phyloP scores from a whole-genome alignment of 2,113 vertebrate species.

The Tauraco erythrolophus region DNA sequence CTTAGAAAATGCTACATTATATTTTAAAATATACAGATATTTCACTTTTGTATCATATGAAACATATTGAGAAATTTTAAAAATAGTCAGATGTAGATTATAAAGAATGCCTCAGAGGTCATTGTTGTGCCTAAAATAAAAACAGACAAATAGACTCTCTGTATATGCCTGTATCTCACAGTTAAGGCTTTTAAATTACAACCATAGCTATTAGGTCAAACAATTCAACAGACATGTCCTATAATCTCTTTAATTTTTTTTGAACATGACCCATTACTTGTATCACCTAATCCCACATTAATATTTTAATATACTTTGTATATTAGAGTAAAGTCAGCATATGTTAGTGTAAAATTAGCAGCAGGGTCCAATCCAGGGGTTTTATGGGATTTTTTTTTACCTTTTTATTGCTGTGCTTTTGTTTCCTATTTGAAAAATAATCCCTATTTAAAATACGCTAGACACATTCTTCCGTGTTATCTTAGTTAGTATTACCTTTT shows the following conservation, averaged over 20 bases:
- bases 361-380: neutral
- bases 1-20: neutral
- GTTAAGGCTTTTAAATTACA: neutral
- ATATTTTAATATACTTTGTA: slow-evolving; percentile 63
- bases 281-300: slow-evolving; percentile 41
- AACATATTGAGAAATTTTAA: neutral
- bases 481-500: neutral
- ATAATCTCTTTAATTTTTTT: slow-evolving; percentile 46
- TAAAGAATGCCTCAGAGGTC: neutral
- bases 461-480: neutral
- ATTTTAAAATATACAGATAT: neutral
- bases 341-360: slow-evolving; percentile 2
- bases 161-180: neutral
- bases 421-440: slow-evolving; percentile 26
- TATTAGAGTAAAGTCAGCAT: slow-evolving; percentile 33
- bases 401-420: neutral
- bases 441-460: neutral
- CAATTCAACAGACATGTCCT: neutral
- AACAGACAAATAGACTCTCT: neutral
- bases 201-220: neutral
- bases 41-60: neutral
- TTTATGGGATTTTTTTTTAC: neutral
- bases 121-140: neutral
- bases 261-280: slow-evolving; percentile 9
- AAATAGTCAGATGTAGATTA: neutral